Percentiles rank a stretch among this genome's conserved stretches.
These are phyloP conservation scores for Capromys pilorides DNA, from an alignment of 2,797 vertebrate genomes.

Conservation along the genomic window DNA sequence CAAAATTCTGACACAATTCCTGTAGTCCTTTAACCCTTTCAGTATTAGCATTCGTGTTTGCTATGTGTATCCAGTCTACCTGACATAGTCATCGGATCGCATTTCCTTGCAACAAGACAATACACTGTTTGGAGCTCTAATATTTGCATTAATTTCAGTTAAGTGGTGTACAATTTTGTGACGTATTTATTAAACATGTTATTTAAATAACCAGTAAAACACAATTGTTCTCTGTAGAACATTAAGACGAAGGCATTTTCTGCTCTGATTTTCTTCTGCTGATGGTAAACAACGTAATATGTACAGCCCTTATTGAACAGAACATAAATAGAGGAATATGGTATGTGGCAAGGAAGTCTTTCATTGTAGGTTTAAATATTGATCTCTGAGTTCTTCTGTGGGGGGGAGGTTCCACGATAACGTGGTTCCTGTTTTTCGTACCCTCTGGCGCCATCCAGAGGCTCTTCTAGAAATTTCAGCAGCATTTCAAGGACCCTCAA, in stretches of 20 bases:
- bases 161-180: background rate
- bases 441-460: background rate
- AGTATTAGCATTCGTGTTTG: background rate
- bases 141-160: background rate
- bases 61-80: background rate
- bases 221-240: background rate
- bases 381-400: background rate
- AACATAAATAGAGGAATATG: background rate
- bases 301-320: background rate
- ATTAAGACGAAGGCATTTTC: background rate
- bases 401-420: background rate
- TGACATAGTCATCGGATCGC: background rate
- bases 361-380: background rate
- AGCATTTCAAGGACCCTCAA: background rate
- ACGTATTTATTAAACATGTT: constrained; percentile 6
- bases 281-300: background rate
- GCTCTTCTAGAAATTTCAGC: background rate
- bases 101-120: background rate
- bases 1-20: background rate
- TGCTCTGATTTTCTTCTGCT: background rate
- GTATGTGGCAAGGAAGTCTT: background rate
- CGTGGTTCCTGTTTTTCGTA: background rate
- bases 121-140: background rate
- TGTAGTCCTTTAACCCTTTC: background rate
- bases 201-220: constrained; percentile 7